A percentile compares a stretch with the other conserved stretches of the same genome.
Conservation (phyloP, 2,113 vertebrate species). For the Hippoglossus stenolepis region DNA sequence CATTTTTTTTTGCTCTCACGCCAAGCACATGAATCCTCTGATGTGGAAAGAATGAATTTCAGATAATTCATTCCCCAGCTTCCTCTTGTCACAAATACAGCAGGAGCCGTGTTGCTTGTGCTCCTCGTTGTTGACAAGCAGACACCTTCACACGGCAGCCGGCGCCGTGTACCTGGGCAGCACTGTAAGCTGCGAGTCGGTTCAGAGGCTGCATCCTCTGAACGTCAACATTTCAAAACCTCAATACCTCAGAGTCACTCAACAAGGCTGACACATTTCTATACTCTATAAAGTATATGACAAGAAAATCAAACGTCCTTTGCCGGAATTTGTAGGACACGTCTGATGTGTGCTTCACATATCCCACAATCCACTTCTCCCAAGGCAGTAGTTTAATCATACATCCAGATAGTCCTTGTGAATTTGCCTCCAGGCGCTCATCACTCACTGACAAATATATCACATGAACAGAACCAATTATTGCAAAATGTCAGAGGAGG, state of each 20-base stretch:
- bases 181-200: neutral
- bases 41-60: neutral
- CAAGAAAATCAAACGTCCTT: neutral
- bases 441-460: neutral
- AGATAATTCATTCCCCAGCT: neutral
- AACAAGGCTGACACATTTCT: slow-evolving; percentile 10
- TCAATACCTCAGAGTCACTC: neutral
- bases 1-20: neutral
- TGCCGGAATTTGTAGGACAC: neutral
- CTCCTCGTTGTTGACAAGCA: neutral
- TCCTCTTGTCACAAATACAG: neutral
- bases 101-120: slow-evolving; percentile 10
- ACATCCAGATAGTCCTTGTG: neutral
- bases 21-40: slow-evolving; percentile 1
- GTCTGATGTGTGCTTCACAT: neutral
- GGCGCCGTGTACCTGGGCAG: neutral
- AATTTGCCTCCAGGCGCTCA: neutral
- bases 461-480: neutral
- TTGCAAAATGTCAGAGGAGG: neutral
- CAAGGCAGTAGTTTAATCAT: neutral
- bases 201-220: slow-evolving; percentile 6
- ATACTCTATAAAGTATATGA: neutral
- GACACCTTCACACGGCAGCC: slow-evolving; percentile 9
- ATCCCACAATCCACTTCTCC: neutral
- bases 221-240: slow-evolving; percentile 13